Base-by-base conservation (phyloP, 2,888 invertebrate genomes). In the Lamellibrachia satsuma region DNA sequence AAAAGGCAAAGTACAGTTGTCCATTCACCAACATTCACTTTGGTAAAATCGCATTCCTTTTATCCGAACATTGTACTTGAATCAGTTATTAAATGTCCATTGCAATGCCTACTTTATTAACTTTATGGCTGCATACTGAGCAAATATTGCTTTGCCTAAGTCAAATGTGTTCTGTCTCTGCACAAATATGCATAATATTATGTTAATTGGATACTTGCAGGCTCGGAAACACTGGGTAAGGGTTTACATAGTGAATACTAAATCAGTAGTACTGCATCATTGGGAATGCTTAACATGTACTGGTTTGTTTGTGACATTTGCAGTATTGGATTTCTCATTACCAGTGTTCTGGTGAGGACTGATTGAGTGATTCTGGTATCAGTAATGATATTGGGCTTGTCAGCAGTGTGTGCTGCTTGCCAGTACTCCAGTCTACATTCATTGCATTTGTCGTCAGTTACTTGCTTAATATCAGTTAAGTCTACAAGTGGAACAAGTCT, bases 241-340 rank as follows among this genome's bases (percentile, higher is more conserved):
- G 15, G 75, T 75, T 75, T 75, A 75, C 75, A 11, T n/a, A 75
- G 75, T 75, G 75, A 75, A 75, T 75, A 75, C 75, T 75, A 75
- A 75, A 75, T n/a, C 75, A 75, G 75, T 75, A n/a, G 75, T 75
- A 22, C 22, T 75, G 75, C 75, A 22, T 75, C 75, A 75, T 75
- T 15, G 15, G 75, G 75, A 22, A 75, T 75, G 75, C 22, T 75
- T 75, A 6, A 75, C 75, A 75, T 75, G 75, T 75, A 15, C 75
- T 22, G 75, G 11, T 75, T 75, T 75, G 75, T 75, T 75, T 75
- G 75, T 15, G 75, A n/a, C 75, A 75, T 75, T 15, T 75, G 75
- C 75, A 75, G 11, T n/a, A 75, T 22, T 75, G 75, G 75, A 75
- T 75, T 75, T 75, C 75, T 75, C 75, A 75, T 75, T 75, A 75